Base-by-base conservation (phyloP, 2,888 invertebrate genomes). In the Diarsia rubi region DNA sequence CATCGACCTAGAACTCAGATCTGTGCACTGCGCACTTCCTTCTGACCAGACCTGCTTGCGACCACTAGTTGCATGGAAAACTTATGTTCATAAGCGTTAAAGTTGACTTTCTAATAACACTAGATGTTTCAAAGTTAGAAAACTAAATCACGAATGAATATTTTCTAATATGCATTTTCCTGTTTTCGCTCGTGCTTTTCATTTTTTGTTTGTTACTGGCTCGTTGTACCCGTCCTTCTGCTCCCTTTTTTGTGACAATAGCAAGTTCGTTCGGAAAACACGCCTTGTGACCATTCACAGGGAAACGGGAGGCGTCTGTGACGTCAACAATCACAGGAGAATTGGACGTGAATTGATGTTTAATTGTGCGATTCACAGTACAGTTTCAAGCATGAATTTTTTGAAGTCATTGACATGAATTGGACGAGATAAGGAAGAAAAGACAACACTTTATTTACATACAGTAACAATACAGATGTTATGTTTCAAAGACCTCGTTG, bases 291-390 rank as follows among this genome's bases (percentile, higher is more conserved):
- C 63, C 52, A 69, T 75, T 82, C 82, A 73, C 63, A 62, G 42
- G 85, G 75, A 78, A 83, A 75, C 52, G 47, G 27, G 64, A 66
- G 64, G 69, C 63, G 54, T 57, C 65, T 73, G 62, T 83, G 78
- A 76, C 74, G 68, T 78, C 81, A 73, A 71, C 80, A 85, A 76
- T 86, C 74, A 75, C 78, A 44, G 16, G 69, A 73, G 70, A 84
- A 77, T 79, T 73, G 81, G 47, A 67, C 70, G 45, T 77, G 72
- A 85, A 82, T 84, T 76, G 69, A 70, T 57, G 76, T 82, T 84
- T 76, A 83, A 85, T 85, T 82, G 83, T 78, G 47, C 62, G 19
- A 64, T 69, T 69, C 73, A 63, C n/a, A 69, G 49, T 65, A 49
- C 47, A 62, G 75, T 71, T 68, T 37, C 64, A 1, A 59, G 27